phyloP scores from a whole-genome alignment of 2,113 vertebrate genomes.

The Tangachromis dhanisi region DNA sequence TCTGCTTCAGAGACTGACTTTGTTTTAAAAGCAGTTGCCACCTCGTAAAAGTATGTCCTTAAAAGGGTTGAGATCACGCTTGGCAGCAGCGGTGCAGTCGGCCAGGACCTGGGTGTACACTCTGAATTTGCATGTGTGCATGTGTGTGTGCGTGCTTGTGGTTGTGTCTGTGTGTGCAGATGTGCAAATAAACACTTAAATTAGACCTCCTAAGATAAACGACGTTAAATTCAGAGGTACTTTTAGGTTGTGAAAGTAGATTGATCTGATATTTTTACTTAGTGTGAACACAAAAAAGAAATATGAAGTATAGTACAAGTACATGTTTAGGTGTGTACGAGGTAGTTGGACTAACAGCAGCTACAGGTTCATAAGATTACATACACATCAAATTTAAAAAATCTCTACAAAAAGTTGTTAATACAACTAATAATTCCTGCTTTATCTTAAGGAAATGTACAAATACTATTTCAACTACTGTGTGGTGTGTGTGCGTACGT shows the following conservation, averaged over 20 bases:
- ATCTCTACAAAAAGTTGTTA: background rate
- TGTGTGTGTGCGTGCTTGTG: background rate
- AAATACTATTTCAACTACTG: background rate
- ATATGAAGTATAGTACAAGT: background rate
- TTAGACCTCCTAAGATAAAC: background rate
- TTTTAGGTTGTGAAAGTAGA: background rate
- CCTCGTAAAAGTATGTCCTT: constrained; percentile 34
- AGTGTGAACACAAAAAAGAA: background rate
- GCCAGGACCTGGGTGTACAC: background rate
- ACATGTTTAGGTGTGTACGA: background rate
- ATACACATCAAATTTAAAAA: background rate
- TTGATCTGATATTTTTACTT: background rate
- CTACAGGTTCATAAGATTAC: background rate
- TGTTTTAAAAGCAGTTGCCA: constrained; percentile 14
- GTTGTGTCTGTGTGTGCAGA: background rate
- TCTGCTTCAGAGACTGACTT: background rate
- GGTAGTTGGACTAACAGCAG: background rate
- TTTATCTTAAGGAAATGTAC: background rate
- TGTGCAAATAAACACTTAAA: background rate
- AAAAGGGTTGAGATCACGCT: constrained; percentile 38
- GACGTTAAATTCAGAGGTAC: background rate
- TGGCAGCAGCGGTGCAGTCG: background rate
- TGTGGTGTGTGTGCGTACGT: background rate
- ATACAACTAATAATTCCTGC: background rate
- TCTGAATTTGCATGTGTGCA: background rate